A percentile compares a stretch with the other conserved stretches of the same genome.
Conservation (phyloP, 2,888 invertebrate species). For the Venusia cambrica region DNA sequence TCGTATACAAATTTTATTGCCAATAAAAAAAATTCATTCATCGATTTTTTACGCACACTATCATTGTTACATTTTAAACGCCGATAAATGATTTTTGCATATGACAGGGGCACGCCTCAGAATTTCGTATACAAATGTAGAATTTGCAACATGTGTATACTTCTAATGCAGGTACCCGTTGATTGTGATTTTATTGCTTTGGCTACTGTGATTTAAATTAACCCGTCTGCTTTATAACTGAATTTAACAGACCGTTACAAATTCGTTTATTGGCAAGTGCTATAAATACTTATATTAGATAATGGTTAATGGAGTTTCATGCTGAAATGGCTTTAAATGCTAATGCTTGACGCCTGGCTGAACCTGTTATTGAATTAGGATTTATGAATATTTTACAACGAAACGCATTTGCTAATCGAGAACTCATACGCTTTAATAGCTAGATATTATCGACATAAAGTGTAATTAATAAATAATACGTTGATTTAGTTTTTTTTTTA, state of each 20-base stretch:
- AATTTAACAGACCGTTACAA: conserved; percentile 67
- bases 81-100: conserved; percentile 78
- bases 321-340: conserved; percentile 39
- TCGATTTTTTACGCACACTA: conserved; percentile 63
- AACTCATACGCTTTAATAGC: conserved; percentile 4
- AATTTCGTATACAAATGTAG: conserved; percentile 49
- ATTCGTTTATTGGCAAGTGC: conserved; percentile 54
- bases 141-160: conserved; percentile 65
- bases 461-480: too few species aligned
- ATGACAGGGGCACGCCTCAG: conserved; percentile 48
- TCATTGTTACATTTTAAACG: conserved; percentile 66
- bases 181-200: conserved; percentile 50
- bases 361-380: conserved; percentile 24
- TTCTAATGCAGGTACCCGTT: conserved; percentile 65
- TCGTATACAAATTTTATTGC: conserved; percentile 70
- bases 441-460: neutral
- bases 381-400: conserved; percentile 16
- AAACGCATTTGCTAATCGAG: conserved; percentile 6
- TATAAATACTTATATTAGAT: conserved; percentile 56
- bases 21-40: conserved; percentile 73
- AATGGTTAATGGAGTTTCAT: conserved; percentile 45
- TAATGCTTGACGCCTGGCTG: conserved; percentile 33
- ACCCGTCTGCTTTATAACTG: conserved; percentile 54
- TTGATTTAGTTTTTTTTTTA: too few species aligned
- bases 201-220: conserved; percentile 61